Base-by-base conservation (phyloP, 2,113 vertebrate species). In the Callaeas wilsoni region DNA sequence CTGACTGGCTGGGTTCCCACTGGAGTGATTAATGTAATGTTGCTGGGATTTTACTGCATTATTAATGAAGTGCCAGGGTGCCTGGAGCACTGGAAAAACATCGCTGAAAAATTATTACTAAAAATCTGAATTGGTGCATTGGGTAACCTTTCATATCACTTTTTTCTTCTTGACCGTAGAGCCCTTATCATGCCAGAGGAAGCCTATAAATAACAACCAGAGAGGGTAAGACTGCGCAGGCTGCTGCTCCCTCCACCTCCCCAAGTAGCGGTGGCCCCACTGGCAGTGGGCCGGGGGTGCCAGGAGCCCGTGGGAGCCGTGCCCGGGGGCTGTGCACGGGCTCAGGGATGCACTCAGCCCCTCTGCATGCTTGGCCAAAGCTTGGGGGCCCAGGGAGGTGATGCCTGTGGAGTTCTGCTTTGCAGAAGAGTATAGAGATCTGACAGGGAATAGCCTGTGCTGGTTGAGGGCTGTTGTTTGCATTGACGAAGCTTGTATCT, bases 11-110 rank as follows among this genome's bases (percentile, higher is more conserved):
- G 76, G n/a, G 44, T 67, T 97, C 95, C 96, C 83, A 74, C 76
- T 1, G 15, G 83, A 77, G 88, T 95, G 92, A 96, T 96, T 94
- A 93, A 97, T 94, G 95, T 94, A 81, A 96, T 86, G 90, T 90
- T 96, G 59, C 95, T 84, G 82, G 90, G 90, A 94, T 96, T 96
- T 96, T 96, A 96, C 94, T 88, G 92, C 92, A 92, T 92, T 96
- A 96, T 97, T 97, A 95, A 97, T 93, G 95, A 96, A 88, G 92
- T 97, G 87, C 74, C 90, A 94, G 71, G 85, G 75, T 81, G 92
- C 92, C 82, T 95, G 75, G 85, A 93, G 93, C 90, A 87, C 92
- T 96, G 71, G 87, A 96, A 96, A 96, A 97, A 93, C 92, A 92
- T 88, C 59, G 75, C 77, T 5, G 82, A 93, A 91, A 94, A 96